Base-by-base conservation (phyloP, 1,140 invertebrate genomes). In the Brachionus sp. region DNA sequence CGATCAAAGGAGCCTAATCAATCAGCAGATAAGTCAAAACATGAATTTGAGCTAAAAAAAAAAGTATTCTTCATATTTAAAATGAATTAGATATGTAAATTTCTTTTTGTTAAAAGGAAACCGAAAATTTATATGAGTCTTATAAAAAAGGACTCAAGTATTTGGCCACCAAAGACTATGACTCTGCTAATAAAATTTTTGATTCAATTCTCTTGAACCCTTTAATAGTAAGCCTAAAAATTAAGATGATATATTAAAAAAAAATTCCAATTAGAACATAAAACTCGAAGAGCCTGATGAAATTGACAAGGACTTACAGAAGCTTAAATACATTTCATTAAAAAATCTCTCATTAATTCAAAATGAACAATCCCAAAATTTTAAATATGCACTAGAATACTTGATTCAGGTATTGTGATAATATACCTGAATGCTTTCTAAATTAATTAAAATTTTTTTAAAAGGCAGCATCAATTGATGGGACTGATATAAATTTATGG, bases 341-440 rank as follows among this genome's bases (percentile, higher is more conserved):
- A 75, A 75, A 75, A 75, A 75, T 75, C 44, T 75, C 23, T 75
- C 70, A 13, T 39, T 75, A n/a, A 46, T 75, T 25, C 70, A 75
- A 23, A 75, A 35, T 25, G 44, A 75, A 29, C 23, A 75, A 25
- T 35, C 44, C 1, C 3, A 75, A 13, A 46, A 75, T 75, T 75
- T 13, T 75, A 10, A 9, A 46, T 46, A 12, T 25, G 37, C 70
- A 25, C n/a, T 75, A 9, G 70, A 75, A 13, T 75, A 46, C 46
- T 16, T 46, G 3, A 75, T 75, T 19, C 70, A 75, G 44, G 70
- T 75, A 75, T 25, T 12, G 2, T 3, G 12, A 44, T 25, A 5
- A 37, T 16, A 70, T 2, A n/a, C n/a, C n/a, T n/a, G n/a, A 25
- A 9, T 25, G n/a, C 3, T 35, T 23, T 7, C 5, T 23, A 42